Evolutionary conservation across 1,140 invertebrate species (phyloP), one percentile per base, ranked within the genome.

Genomic region (Drosophila yakuba): DNA sequence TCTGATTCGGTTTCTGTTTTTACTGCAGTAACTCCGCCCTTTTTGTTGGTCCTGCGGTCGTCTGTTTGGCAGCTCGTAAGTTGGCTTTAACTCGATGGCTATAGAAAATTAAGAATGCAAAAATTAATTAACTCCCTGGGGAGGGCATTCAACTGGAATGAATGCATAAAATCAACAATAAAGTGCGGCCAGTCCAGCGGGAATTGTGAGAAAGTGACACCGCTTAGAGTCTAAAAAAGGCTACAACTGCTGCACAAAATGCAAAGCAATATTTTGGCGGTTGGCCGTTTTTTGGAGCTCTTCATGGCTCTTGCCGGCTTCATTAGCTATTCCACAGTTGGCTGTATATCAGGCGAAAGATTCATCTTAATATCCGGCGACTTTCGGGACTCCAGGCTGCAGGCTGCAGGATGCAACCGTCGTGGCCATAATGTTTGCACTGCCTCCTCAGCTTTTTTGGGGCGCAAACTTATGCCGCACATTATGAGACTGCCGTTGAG

Each of bases 381-480:
- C 67, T 47, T 63, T 44, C n/a, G 41, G 32, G 12, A 52, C 61
- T 20, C 28, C 32, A 51, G 68, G 28, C 66, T 8, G 8, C 43
- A 25, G 38, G 15, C n/a, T 7, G 6, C 41, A 28, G 32, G 15
- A 17, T 60, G 66, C 51, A 58, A 57, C 10, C 43, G 43, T 20
- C 43, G 43, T 20, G 43, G 43, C 43, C 80, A 83, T 66, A 80
- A 83, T 80, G 60, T 51, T 47, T 75, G 23, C 61, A 10, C 6
- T 45, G 43, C 15, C 44, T 5, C 45, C 43, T 8, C 57, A n/a
- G 5, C 51, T 80, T 61, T 63, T 52, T 43, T 62, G 43, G 78
- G 43, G 28, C 72, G 44, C 39, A 86, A 85, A 85, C 82, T 85
- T 86, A 86, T 85, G 78, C 83, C 71, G 67, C 81, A 74, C 50